These are phyloP conservation scores for Aegithalos caudatus DNA, from an alignment of 2,113 vertebrate genomes.

Conservation along the genomic window DNA sequence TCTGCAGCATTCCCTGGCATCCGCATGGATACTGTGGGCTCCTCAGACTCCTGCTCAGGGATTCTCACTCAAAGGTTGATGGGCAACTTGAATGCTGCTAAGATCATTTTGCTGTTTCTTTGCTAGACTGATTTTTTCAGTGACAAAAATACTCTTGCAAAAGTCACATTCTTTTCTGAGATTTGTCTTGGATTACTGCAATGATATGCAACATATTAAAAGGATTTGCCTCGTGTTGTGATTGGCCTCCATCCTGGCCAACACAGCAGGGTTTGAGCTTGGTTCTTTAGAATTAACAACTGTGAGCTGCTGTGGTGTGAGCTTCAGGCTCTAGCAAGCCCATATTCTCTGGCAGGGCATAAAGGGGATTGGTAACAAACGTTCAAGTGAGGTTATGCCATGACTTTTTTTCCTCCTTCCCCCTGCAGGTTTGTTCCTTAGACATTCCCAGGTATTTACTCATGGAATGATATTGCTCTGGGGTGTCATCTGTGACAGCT, in stretches of 20 bases:
- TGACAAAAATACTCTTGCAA: background rate
- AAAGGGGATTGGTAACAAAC: background rate
- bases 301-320: background rate
- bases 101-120: background rate
- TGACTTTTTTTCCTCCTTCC: background rate
- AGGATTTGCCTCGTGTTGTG: background rate
- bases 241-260: slow-evolving; percentile 15
- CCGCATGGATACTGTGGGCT: background rate
- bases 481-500: background rate
- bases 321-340: background rate
- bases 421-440: background rate
- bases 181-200: slow-evolving; percentile 37
- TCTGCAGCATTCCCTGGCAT: background rate
- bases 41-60: background rate
- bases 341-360: background rate
- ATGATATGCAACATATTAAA: slow-evolving; percentile 5
- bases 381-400: fast-evolving
- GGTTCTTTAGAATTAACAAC: background rate
- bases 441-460: background rate
- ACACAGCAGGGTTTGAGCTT: background rate
- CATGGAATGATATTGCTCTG: background rate
- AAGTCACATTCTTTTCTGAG: background rate
- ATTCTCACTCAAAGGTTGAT: background rate
- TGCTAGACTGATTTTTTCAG: background rate
- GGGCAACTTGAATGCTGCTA: background rate